Conservation (phyloP, 1,140 invertebrate genomes). For the Drosophila novamexicana region DNA sequence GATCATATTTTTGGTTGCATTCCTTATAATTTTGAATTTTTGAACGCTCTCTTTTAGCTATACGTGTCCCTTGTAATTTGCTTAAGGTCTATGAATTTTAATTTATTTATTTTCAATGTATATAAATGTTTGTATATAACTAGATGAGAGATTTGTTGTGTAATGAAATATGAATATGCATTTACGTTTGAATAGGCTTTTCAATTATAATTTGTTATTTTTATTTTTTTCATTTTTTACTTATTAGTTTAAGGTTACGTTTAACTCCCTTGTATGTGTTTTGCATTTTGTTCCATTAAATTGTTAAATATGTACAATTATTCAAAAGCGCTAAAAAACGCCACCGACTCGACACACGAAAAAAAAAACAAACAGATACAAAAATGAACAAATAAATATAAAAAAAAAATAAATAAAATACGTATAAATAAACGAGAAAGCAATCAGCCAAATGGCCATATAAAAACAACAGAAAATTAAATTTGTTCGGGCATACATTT, state of each 20-base stretch:
- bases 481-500: slow-evolving; percentile 57
- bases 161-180: slow-evolving; percentile 72
- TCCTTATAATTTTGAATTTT: slow-evolving; percentile 26
- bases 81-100: slow-evolving; percentile 66
- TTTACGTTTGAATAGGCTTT: slow-evolving; percentile 66
- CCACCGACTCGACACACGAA: slow-evolving; percentile 46
- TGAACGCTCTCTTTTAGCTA: slow-evolving; percentile 45
- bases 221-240: slow-evolving; percentile 26
- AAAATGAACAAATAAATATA: slow-evolving; percentile 12
- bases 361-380: neutral
- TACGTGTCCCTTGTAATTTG: slow-evolving; percentile 75
- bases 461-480: slow-evolving; percentile 56
- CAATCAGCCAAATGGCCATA: slow-evolving; percentile 41
- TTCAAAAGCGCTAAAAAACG: slow-evolving; percentile 29
- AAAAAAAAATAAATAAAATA: slow-evolving; percentile 21
- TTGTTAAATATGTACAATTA: slow-evolving; percentile 68
- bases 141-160: slow-evolving; percentile 54
- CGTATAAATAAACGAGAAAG: slow-evolving; percentile 21
- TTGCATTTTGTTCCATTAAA: slow-evolving; percentile 81
- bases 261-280: slow-evolving; percentile 81
- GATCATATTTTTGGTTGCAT: slow-evolving; percentile 26
- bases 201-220: slow-evolving; percentile 56
- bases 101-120: slow-evolving; percentile 22
- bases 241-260: slow-evolving; percentile 56
- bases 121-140: slow-evolving; percentile 17